Conservation (phyloP, 2,113 vertebrate species). For the Gallinago undulata region DNA sequence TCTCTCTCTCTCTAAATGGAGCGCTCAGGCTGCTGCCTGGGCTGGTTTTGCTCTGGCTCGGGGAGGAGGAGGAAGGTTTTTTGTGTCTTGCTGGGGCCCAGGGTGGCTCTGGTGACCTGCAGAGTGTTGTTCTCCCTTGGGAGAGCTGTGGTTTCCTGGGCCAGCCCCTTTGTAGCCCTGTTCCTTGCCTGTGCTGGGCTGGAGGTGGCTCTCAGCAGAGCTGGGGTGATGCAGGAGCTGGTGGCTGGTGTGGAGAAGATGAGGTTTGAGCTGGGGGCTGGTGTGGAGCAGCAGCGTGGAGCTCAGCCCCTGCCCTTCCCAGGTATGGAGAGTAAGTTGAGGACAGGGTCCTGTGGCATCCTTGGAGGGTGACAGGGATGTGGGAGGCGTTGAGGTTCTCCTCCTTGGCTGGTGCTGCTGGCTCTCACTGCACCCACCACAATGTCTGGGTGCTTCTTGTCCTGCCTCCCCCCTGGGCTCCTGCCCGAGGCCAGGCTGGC, state of each 20-base stretch:
- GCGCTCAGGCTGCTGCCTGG: accelerated
- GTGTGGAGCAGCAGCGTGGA: slow-evolving; percentile 10
- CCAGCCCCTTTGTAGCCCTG: not conserved
- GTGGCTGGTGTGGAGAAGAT: slow-evolving; percentile 30
- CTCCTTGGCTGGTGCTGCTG: not conserved
- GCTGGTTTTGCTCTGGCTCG: not conserved
- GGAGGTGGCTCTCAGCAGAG: accelerated
- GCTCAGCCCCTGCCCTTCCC: slow-evolving; percentile 26
- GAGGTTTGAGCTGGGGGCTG: slow-evolving; percentile 37
- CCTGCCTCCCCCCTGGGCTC: not conserved
- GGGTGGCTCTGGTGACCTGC: not conserved
- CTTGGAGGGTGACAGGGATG: not conserved
- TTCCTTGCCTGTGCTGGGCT: not conserved
- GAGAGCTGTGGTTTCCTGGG: not conserved
- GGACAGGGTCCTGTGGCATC: not conserved
- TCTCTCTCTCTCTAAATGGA: not conserved
- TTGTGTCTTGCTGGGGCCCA: accelerated
- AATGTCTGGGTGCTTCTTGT: not conserved
- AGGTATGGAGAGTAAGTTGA: slow-evolving; percentile 51
- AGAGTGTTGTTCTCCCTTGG: accelerated
- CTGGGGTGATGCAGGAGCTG: slow-evolving; percentile 49
- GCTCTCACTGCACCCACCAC: not conserved
- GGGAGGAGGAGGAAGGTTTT: not conserved
- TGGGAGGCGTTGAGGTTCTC: not conserved
- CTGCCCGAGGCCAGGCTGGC: not conserved